Conservation (phyloP, 2,797 vertebrate genomes). For the Spondyliosoma cantharus region DNA sequence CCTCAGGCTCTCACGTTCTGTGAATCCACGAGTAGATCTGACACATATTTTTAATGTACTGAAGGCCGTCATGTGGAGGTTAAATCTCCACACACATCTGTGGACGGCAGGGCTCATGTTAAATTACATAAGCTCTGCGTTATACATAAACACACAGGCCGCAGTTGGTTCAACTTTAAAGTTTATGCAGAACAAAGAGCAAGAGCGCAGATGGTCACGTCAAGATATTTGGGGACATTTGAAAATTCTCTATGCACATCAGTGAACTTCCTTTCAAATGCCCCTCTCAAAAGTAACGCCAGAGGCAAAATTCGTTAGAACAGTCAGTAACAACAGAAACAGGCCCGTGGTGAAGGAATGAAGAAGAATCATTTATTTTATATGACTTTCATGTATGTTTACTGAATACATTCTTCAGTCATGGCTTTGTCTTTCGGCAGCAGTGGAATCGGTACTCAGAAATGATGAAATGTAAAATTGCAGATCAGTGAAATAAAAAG, state of each 20-base stretch:
- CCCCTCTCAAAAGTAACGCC: neutral
- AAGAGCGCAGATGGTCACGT: slow-evolving; percentile 40
- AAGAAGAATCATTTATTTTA: neutral
- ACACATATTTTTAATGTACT: slow-evolving; percentile 1
- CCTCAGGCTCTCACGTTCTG: neutral
- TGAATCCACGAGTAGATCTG: neutral
- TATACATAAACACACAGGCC: neutral
- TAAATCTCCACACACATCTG: neutral
- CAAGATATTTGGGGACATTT: neutral
- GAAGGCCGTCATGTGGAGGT: neutral
- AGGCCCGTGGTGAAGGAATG: neutral
- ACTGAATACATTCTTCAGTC: neutral
- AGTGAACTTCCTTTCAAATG: neutral
- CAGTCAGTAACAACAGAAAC: neutral
- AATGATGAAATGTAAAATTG: neutral
- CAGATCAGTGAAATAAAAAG: too few relatives aligned
- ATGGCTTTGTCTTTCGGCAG: neutral
- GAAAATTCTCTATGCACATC: slow-evolving; percentile 4
- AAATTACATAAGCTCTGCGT: neutral
- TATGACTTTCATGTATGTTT: neutral
- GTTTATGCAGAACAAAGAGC: slow-evolving; percentile 12
- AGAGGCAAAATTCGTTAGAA: neutral
- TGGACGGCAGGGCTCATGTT: too few relatives aligned
- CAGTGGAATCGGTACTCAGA: neutral
- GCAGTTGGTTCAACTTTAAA: neutral